Percentiles rank a stretch among this genome's conserved stretches.
Conservation (phyloP, 2,888 invertebrate species). For the Platycnemis pennipes region DNA sequence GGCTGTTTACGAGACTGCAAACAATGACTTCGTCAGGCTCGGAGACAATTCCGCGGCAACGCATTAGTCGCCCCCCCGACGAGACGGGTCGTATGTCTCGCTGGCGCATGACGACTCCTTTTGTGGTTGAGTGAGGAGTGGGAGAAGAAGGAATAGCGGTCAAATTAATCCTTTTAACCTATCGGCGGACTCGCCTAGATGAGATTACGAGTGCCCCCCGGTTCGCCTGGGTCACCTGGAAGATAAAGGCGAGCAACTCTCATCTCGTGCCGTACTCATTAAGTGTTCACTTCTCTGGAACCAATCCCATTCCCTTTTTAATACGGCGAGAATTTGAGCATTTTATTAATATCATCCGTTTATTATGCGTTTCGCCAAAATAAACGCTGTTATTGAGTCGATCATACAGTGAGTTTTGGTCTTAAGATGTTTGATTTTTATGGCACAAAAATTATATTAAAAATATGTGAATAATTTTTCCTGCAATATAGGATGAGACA, state of each 20-base stretch:
- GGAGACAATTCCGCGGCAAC: neutral
- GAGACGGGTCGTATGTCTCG: neutral
- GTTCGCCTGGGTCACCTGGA: neutral
- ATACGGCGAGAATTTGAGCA: too few species aligned
- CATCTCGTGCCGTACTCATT: too few species aligned
- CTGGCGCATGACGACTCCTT: neutral
- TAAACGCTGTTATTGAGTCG: too few species aligned
- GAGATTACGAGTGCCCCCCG: neutral
- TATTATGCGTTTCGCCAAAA: too few species aligned
- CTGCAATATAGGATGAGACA: too few species aligned
- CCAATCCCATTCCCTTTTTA: too few species aligned
- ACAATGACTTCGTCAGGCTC: constrained; percentile 8
- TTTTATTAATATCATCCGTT: too few species aligned
- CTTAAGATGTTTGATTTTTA: too few species aligned
- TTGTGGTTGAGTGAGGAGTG: neutral
- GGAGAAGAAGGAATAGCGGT: neutral
- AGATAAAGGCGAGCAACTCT: neutral
- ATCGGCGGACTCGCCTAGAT: neutral
- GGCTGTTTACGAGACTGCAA: neutral
- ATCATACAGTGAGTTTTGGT: too few species aligned
- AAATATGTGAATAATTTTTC: too few species aligned
- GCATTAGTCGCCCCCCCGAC: neutral
- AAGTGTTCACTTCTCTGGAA: too few species aligned
- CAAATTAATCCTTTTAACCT: neutral
- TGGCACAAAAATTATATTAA: too few species aligned